Conservation (phyloP, 2,888 invertebrate genomes). For the Ophioninae sp. region DNA sequence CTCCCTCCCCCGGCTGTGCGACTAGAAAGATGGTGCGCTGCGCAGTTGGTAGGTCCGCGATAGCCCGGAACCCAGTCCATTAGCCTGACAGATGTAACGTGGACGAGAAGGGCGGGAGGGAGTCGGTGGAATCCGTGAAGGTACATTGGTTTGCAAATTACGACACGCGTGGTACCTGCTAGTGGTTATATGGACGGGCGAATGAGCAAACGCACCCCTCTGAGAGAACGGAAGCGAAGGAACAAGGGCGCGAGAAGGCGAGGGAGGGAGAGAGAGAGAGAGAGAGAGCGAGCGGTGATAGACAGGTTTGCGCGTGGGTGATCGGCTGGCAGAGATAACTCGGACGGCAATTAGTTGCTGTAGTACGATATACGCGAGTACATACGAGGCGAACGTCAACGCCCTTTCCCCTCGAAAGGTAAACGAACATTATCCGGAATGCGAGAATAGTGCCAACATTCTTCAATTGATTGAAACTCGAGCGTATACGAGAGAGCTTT, state of each 20-base stretch:
- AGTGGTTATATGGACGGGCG: slow-evolving; percentile 36
- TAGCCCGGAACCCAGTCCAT: slow-evolving; percentile 75
- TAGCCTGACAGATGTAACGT: slow-evolving; percentile 77
- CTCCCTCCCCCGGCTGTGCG: slow-evolving; percentile 38
- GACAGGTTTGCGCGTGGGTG: slow-evolving; percentile 68
- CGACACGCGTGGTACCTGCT: slow-evolving; percentile 73
- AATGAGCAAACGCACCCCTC: slow-evolving; percentile 46
- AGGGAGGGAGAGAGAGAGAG: slow-evolving; percentile 44
- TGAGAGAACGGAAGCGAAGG: slow-evolving; percentile 25
- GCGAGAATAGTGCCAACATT: slow-evolving; percentile 39
- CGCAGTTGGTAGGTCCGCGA: slow-evolving; percentile 70
- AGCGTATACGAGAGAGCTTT: background rate
- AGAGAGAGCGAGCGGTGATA: slow-evolving; percentile 64
- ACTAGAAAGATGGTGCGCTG: slow-evolving; percentile 69
- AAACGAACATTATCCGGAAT: slow-evolving; percentile 38
- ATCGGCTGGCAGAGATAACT: slow-evolving; percentile 66
- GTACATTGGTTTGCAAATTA: slow-evolving; percentile 76
- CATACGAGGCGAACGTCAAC: slow-evolving; percentile 48
- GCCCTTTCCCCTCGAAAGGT: slow-evolving; percentile 36
- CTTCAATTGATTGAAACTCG: slow-evolving; percentile 52
- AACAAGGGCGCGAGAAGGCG: slow-evolving; percentile 37
- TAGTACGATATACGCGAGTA: slow-evolving; percentile 47
- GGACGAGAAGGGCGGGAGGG: slow-evolving; percentile 63
- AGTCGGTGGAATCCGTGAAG: slow-evolving; percentile 33
- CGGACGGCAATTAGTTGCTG: slow-evolving; percentile 68